These are phyloP conservation scores for Salmo trutta DNA, from an alignment of 2,797 vertebrate species.

Conservation along the genomic window DNA sequence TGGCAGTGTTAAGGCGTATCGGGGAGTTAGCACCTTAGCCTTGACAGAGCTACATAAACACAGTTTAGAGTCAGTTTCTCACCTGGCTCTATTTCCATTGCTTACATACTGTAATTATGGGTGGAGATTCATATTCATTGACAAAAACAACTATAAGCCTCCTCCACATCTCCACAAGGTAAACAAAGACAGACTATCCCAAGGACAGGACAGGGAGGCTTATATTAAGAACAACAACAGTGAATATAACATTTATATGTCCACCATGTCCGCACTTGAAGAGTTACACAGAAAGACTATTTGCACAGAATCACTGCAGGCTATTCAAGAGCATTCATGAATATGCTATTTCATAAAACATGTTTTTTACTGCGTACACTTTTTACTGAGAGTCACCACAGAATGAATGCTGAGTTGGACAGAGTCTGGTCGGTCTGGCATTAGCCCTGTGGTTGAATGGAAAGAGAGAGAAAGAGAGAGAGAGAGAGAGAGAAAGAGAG, in stretches of 20 bases:
- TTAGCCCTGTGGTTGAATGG: constrained; percentile 59
- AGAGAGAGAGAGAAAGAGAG: too few relatives aligned
- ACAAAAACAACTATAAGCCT: constrained; percentile 29
- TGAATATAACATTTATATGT: constrained; percentile 21
- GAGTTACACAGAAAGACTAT: constrained; percentile 12
- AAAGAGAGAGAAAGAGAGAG: constrained; percentile 52
- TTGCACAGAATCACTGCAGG: not conserved
- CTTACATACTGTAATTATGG: constrained; percentile 46
- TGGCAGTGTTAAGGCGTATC: constrained; percentile 32
- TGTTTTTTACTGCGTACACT: constrained; percentile 55
- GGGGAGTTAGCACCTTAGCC: constrained; percentile 27
- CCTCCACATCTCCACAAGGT: constrained; percentile 30
- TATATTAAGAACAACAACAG: not conserved
- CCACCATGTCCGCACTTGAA: not conserved
- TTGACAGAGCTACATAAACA: constrained; percentile 51
- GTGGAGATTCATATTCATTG: constrained; percentile 32
- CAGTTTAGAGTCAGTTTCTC: not conserved
- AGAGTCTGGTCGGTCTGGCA: constrained; percentile 62
- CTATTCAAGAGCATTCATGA: constrained; percentile 21
- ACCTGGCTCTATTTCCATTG: constrained; percentile 31
- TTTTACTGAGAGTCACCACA: constrained; percentile 49
- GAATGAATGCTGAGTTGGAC: constrained; percentile 59
- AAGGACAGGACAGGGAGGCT: not conserved
- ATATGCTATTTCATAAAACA: constrained; percentile 46
- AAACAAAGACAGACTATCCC: constrained; percentile 21